A percentile compares a stretch with the other conserved stretches of the same genome.
Evolutionary conservation across 2,113 vertebrate genomes (phyloP).

Genomic region (Crotalus helleri): DNA sequence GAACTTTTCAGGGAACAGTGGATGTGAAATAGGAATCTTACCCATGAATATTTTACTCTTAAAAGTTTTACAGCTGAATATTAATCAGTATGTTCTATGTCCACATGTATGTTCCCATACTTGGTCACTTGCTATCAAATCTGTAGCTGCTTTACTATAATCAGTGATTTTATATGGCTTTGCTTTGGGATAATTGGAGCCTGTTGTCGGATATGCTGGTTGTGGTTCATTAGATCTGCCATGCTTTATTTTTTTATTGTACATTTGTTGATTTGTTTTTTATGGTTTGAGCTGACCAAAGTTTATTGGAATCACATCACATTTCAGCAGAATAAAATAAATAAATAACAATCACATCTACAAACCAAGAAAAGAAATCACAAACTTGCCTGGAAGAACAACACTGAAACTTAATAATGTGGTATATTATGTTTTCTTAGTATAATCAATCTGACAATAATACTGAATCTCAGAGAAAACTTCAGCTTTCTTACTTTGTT

Average conservation of each 20-base stretch:
- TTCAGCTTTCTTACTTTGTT: conserved; percentile 5
- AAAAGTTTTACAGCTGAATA: not conserved
- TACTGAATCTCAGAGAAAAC: not conserved
- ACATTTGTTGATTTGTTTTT: not conserved
- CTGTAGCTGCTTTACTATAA: not conserved
- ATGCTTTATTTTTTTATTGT: not conserved
- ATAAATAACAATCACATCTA: not conserved
- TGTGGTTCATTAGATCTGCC: not conserved
- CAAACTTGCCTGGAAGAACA: not conserved
- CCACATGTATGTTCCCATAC: not conserved
- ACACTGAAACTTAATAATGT: not conserved
- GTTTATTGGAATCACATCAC: not conserved
- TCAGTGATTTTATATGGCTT: not conserved
- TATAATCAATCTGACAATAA: not conserved
- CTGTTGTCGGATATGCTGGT: not conserved
- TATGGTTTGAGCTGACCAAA: not conserved
- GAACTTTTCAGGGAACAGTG: not conserved
- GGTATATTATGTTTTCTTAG: not conserved
- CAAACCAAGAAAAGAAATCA: not conserved
- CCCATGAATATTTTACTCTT: not conserved
- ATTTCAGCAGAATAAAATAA: not conserved
- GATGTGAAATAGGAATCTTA: not conserved
- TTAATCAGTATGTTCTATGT: not conserved
- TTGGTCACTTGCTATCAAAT: not conserved
- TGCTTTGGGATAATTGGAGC: not conserved